A percentile compares a stretch with the other conserved stretches of the same genome.
Evolutionary conservation across 2,113 vertebrate species (phyloP).

Genomic region (Ancistrus triradiatus): DNA sequence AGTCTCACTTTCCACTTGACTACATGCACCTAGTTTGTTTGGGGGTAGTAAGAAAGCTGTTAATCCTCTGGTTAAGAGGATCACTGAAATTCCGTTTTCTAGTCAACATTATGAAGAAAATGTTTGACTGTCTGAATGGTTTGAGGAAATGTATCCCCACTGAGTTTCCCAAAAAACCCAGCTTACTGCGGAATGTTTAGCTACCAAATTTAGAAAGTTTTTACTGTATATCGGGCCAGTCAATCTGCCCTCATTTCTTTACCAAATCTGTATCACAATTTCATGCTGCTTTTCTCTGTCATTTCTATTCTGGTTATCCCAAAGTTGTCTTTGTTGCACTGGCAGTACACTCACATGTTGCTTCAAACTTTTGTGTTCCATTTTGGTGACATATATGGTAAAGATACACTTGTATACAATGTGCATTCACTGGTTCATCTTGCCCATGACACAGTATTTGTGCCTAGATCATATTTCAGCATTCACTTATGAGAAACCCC

Average conservation of each 20-base stretch:
- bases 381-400: conserved; percentile 19
- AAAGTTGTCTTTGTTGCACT: conserved; percentile 1
- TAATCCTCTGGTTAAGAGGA: no score
- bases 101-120: no score
- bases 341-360: conserved; percentile 27
- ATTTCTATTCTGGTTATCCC: conserved; percentile 26
- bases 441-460: conserved; percentile 19
- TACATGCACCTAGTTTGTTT: no score
- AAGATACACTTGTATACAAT: conserved; percentile 15
- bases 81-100: no score
- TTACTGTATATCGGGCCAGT: conserved; percentile 24
- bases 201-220: conserved; percentile 21
- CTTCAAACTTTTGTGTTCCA: conserved; percentile 11
- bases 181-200: no score
- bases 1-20: no score
- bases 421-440: conserved; percentile 23
- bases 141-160: conserved; percentile 3
- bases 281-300: conserved; percentile 17
- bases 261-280: conserved; percentile 11
- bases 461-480: conserved; percentile 9
- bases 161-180: conserved; percentile 24
- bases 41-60: no score
- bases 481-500: conserved; percentile 13
- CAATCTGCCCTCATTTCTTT: conserved; percentile 11
- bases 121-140: no score